Conservation (phyloP, 2,888 invertebrate species). For the Mimachlamys varia region DNA sequence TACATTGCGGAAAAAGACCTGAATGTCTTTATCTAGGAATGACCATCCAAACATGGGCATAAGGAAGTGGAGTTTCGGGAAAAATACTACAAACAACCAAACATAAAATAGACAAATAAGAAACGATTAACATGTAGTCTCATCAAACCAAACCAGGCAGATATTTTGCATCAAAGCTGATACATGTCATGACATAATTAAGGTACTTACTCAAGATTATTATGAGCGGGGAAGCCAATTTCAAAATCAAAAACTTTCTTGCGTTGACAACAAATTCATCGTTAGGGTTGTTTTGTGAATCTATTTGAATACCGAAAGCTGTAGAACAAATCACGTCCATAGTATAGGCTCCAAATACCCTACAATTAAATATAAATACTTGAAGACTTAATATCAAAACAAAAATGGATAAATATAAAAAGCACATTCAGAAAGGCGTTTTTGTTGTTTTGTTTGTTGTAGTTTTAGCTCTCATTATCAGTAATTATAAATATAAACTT, state of each 20-base stretch:
- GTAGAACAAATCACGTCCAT: slow-evolving; percentile 19
- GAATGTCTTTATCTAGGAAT: not conserved
- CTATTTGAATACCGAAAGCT: slow-evolving; percentile 1
- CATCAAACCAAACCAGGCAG: too few species aligned
- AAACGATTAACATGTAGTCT: too few species aligned
- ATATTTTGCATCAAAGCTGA: too few species aligned
- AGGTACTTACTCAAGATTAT: not conserved
- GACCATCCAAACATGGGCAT: not conserved
- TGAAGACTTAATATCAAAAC: too few species aligned
- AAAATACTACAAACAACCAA: not conserved
- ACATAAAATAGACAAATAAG: too few species aligned
- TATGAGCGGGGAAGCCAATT: not conserved
- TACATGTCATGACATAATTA: too few species aligned
- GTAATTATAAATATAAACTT: too few species aligned
- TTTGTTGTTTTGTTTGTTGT: too few species aligned
- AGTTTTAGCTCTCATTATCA: too few species aligned
- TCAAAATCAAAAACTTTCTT: not conserved
- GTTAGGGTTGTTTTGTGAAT: slow-evolving; percentile 9
- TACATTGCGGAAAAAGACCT: not conserved
- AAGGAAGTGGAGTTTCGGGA: not conserved
- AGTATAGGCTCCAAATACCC: not conserved
- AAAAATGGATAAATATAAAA: too few species aligned
- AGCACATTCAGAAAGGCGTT: too few species aligned
- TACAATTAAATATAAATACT: not conserved
- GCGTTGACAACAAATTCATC: not conserved